Evolutionary conservation across 1,140 invertebrate genomes (phyloP), one percentile per base, ranked within the genome.

Genomic region (Leptopilina boulardi): DNA sequence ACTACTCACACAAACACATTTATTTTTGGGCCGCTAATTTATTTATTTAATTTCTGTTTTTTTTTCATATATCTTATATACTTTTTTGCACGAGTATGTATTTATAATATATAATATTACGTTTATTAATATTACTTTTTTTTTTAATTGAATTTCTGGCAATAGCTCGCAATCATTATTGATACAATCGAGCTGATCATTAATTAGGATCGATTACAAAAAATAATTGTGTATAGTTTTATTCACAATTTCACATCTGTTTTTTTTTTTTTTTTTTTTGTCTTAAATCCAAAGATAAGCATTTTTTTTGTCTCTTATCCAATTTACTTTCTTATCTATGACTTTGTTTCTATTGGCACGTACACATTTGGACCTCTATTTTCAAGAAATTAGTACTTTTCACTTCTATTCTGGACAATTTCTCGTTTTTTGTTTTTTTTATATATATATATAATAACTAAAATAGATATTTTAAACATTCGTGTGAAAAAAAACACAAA

Each of bases 321-420:
- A 38, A 74, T 6, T n/a, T 76, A 77, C 73, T 79, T 59, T 72
- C 80, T 83, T 85, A 83, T 81, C 79, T 83, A 87, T 75, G 83
- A 85, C 80, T 84, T 78, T 82, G 74, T 86, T 85, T 77, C 83
- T 86, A 84, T 90, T 90, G 89, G 89, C 89, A 90, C 89, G 85
- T 89, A 86, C 79, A 83, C 81, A 84, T 82, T 89, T 89, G 87
- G 89, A 90, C 87, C 87, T 77, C 85, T 84, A 82, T 83, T 83
- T 82, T 76, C 74, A 70, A 71, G 11, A 75, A 70, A 38, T 34
- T 56, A 47, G 41, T 70, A 23, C 38, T n/a, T 75, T 6, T 70
- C 70, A 8, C 70, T 66, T 30, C 51, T 18, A 8, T n/a, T 47
- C 44, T 66, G 11, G 59, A 66, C 26, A 30, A 66, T 30, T 66